phyloP scores from a whole-genome alignment of 2,113 vertebrate genomes.

The Notothenia coriiceps region DNA sequence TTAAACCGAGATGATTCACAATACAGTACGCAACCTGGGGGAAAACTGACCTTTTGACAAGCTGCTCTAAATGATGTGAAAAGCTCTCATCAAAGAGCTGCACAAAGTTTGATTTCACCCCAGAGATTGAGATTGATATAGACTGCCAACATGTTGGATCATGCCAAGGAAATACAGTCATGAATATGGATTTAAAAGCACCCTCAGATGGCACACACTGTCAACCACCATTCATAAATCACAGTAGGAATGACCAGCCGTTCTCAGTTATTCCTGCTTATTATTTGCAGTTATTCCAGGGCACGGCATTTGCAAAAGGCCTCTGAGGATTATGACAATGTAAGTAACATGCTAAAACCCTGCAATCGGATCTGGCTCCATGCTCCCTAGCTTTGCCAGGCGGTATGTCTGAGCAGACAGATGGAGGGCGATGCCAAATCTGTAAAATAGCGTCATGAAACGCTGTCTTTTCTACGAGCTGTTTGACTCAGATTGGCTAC shows the following conservation, averaged over 20 bases:
- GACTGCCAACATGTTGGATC: conserved; percentile 34
- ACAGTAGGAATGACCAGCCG: conserved; percentile 55
- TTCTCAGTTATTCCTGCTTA: conserved; percentile 66
- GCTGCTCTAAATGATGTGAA: conserved; percentile 46
- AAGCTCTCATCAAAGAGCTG: conserved; percentile 37
- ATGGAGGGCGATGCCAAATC: conserved; percentile 53
- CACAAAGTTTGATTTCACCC: conserved; percentile 23
- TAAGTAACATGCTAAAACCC: conserved; percentile 64
- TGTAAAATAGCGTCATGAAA: conserved; percentile 44
- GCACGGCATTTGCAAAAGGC: conserved; percentile 44
- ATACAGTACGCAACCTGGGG: not conserved
- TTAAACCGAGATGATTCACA: conserved; percentile 63
- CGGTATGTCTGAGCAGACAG: conserved; percentile 45
- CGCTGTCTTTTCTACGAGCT: conserved; percentile 48
- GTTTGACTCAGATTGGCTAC: conserved; percentile 16
- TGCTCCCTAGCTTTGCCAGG: conserved; percentile 40
- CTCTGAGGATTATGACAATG: conserved; percentile 70
- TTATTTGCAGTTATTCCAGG: conserved; percentile 65
- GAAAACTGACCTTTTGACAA: conserved; percentile 37
- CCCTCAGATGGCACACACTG: conserved; percentile 49
- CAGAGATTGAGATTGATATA: conserved; percentile 23
- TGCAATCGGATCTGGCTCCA: conserved; percentile 71
- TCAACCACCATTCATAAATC: conserved; percentile 72
- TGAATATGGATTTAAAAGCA: conserved; percentile 42
- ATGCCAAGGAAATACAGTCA: conserved; percentile 45